Evolutionary conservation across 2,797 vertebrate species (phyloP).

Genomic region (Kryptopterus vitreolus): DNA sequence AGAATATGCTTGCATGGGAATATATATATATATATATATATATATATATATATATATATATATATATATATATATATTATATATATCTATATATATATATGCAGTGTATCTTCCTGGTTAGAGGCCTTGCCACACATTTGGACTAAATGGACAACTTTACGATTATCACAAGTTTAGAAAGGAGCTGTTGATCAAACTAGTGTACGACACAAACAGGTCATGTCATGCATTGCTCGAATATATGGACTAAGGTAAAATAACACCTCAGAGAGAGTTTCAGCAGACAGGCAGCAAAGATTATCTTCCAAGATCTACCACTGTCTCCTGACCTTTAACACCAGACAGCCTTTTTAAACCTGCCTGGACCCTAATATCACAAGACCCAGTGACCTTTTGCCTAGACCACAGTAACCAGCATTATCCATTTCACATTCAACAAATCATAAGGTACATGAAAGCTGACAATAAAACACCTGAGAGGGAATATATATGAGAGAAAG

Average conservation of each 20-base stretch:
- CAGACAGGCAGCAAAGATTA: slow-evolving; percentile 21
- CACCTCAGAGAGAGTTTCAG: slow-evolving; percentile 20
- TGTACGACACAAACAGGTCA: neutral
- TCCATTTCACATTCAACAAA: slow-evolving; percentile 21
- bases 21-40: too few relatives aligned
- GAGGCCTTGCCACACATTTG: too few relatives aligned
- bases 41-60: too few relatives aligned
- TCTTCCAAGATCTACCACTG: slow-evolving; percentile 27
- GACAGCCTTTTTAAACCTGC: neutral
- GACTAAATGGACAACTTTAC: too few relatives aligned
- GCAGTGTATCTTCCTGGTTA: too few relatives aligned
- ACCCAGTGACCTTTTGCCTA: neutral
- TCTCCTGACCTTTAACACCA: slow-evolving; percentile 27
- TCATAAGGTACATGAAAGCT: neutral
- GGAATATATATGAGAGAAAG: neutral
- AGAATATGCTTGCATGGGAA: too few relatives aligned
- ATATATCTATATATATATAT: too few relatives aligned
- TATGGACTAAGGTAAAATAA: slow-evolving; percentile 18
- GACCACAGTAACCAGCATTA: slow-evolving; percentile 1
- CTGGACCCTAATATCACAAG: slow-evolving; percentile 10
- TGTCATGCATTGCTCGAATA: slow-evolving; percentile 18
- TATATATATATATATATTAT: too few relatives aligned
- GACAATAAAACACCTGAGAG: neutral
- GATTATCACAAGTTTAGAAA: neutral
- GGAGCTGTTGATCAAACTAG: neutral